A percentile compares a stretch with the other conserved stretches of the same genome.
These are phyloP conservation scores for Hanleya hanleyi DNA, from an alignment of 2,888 invertebrate genomes.

Conservation along the genomic window DNA sequence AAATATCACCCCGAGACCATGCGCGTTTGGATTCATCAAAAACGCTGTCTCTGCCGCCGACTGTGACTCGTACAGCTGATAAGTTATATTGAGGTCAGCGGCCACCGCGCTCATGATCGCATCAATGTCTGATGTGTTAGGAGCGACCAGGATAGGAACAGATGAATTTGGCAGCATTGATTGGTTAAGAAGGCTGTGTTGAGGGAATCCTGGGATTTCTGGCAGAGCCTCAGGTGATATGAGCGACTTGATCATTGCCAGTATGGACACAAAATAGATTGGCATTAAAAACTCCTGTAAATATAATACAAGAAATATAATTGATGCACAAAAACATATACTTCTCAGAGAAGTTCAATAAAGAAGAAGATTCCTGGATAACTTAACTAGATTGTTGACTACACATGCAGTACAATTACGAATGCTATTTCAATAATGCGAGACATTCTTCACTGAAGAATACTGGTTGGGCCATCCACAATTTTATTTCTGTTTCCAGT, in stretches of 20 bases:
- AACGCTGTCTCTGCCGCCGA: conserved; percentile 82
- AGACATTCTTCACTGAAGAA: too few species aligned
- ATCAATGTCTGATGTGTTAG: conserved; percentile 42
- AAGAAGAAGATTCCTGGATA: too few species aligned
- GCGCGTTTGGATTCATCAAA: conserved; percentile 78
- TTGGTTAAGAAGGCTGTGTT: conserved; percentile 23
- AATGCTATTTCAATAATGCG: too few species aligned
- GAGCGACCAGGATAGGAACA: conserved; percentile 51
- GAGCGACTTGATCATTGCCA: conserved; percentile 78
- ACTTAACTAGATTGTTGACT: too few species aligned
- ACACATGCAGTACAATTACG: too few species aligned
- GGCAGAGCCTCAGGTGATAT: conserved; percentile 42
- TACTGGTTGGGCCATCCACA: too few species aligned
- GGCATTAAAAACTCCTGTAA: conserved; percentile 86
- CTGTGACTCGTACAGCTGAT: conserved; percentile 80
- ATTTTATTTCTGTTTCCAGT: too few species aligned
- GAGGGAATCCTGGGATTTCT: conserved; percentile 40
- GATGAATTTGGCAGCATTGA: not conserved
- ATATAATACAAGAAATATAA: conserved; percentile 26
- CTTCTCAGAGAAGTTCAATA: too few species aligned
- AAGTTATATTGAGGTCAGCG: conserved; percentile 73
- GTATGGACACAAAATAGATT: conserved; percentile 83
- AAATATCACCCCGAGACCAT: conserved; percentile 79
- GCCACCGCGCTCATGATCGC: conserved; percentile 45
- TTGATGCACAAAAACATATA: too few species aligned